These are phyloP conservation scores for Zophobas morio DNA, from an alignment of 1,140 invertebrate genomes.

Conservation along the genomic window DNA sequence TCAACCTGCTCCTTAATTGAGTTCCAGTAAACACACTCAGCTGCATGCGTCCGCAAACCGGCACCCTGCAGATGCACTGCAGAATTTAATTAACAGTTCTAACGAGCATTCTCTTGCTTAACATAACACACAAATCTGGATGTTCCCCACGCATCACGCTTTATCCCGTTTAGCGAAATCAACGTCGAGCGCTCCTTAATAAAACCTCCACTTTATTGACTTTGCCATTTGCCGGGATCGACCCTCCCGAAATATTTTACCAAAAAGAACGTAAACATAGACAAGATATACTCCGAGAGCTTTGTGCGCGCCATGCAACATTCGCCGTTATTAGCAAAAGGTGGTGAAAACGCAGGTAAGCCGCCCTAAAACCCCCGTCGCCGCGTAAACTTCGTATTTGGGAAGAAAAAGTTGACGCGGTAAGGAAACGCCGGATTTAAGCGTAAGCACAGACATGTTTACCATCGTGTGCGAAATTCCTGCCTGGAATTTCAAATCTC, in stretches of 20 bases:
- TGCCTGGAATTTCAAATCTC: not conserved
- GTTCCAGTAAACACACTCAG: too few relatives aligned
- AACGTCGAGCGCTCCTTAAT: not conserved
- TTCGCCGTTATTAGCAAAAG: not conserved
- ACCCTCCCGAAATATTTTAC: not conserved
- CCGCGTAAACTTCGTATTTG: not conserved
- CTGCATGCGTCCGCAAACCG: too few relatives aligned
- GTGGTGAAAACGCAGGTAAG: conserved; percentile 7
- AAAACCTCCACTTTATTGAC: not conserved
- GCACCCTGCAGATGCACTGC: too few relatives aligned
- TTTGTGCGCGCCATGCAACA: not conserved
- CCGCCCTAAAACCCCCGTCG: not conserved
- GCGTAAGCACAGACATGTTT: not conserved
- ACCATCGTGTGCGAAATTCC: not conserved
- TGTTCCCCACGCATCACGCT: too few relatives aligned
- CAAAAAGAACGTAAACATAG: not conserved
- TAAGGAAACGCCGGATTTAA: not conserved
- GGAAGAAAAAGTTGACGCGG: not conserved
- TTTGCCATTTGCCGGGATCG: not conserved
- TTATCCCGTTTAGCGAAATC: too few relatives aligned
- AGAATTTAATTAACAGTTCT: too few relatives aligned
- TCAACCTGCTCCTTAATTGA: too few relatives aligned
- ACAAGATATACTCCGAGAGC: not conserved
- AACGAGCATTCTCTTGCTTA: too few relatives aligned
- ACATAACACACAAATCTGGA: too few relatives aligned